A percentile compares a stretch with the other conserved stretches of the same genome.
Evolutionary conservation across 2,113 vertebrate species (phyloP).

Genomic region (Stomatorhinus ivindoensis): DNA sequence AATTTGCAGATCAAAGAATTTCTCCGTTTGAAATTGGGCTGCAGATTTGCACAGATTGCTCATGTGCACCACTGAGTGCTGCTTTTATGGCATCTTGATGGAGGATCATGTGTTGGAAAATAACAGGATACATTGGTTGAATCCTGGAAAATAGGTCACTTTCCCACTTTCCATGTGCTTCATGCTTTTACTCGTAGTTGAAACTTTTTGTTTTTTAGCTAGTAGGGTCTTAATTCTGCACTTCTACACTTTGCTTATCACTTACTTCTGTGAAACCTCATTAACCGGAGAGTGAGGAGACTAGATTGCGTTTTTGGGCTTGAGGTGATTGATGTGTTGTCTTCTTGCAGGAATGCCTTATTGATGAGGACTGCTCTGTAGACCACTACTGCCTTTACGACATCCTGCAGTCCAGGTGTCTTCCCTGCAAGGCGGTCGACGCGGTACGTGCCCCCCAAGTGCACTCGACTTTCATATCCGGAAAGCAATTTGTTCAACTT

Average conservation of each 20-base stretch:
- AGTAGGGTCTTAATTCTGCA: neutral
- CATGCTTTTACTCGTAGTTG: neutral
- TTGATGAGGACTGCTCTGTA: conserved; percentile 73
- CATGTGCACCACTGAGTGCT: neutral
- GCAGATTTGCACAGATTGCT: neutral
- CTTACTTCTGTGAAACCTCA: neutral
- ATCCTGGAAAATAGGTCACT: neutral
- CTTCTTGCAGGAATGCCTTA: conserved; percentile 70
- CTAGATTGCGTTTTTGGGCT: neutral
- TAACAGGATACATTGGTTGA: neutral
- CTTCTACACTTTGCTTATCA: neutral
- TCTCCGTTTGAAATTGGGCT: neutral
- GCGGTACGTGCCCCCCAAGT: conserved; percentile 54
- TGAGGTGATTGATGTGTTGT: neutral
- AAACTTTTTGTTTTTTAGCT: neutral
- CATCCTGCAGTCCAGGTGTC: conserved; percentile 65
- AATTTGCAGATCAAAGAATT: neutral
- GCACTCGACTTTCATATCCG: neutral
- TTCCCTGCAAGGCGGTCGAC: conserved; percentile 66
- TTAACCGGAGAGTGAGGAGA: neutral
- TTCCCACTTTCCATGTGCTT: neutral
- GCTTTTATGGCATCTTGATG: neutral
- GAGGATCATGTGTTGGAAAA: neutral
- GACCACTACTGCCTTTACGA: conserved; percentile 71
- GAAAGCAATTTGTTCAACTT: neutral